Base-by-base conservation (phyloP, 2,113 vertebrate genomes). In the Hippoglossus stenolepis region DNA sequence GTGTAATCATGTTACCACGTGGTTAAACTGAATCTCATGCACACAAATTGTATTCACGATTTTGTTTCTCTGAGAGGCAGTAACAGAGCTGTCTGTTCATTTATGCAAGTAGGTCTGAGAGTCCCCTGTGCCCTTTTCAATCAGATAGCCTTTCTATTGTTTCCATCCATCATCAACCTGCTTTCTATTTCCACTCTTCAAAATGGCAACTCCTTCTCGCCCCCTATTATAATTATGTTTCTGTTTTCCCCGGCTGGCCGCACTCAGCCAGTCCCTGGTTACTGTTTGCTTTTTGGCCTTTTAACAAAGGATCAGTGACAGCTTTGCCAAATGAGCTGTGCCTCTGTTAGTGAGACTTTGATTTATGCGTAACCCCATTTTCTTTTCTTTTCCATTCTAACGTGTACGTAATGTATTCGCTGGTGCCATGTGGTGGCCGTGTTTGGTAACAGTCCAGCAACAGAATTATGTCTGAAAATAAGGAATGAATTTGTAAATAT, bases 251-350 rank as follows among this genome's bases (percentile, higher is more conserved):
- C 26, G 10, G 40, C 81, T 88, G 82, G 21, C 79, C 80, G 77
- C 31, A 80, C 77, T 65, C 57, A 54, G 66, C 18, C 26, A 0
- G 35, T 79, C 68, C 65, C 66, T 65, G 26, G 66, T 77, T 77
- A n/a, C 60, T 49, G 59, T 65, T 9, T 70, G 70, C 68, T 89
- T 51, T 35, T 26, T 83, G 85, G 85, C 35, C 86, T 88, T 93
- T 92, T 86, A 85, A 85, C 66, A 17, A 51, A 47, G 70, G 62
- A 75, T 2, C n/a, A 56, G 69, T 86, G 88, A 91, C 87, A 71
- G 86, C 80, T 53, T 61, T 63, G 6, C 53, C 53, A 80, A 90
- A 91, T 85, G 85, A 91, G 85, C 75, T 51, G 56, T n/a, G 67
- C 73, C 58, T 49, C 63, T 63, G 68, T 76, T 60, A 31, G 40